phyloP scores from a whole-genome alignment of 2,113 vertebrate genomes.

The Platichthys stellatus region DNA sequence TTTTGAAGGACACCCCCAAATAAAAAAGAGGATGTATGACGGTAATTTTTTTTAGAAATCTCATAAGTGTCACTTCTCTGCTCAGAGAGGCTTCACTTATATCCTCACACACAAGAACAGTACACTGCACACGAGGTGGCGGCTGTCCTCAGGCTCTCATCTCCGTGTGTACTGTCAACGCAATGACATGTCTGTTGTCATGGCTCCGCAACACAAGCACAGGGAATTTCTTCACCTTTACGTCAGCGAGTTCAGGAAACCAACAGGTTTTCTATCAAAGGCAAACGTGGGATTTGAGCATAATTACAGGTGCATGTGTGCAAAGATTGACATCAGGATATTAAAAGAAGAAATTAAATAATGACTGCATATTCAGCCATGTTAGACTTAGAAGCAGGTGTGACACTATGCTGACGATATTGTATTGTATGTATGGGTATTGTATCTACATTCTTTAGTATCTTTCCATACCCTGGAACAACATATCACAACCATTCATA shows the following conservation, averaged over 20 bases:
- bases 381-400: too few relatives aligned
- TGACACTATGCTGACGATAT: too few relatives aligned
- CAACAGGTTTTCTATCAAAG: neutral
- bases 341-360: neutral
- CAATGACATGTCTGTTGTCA: constrained; percentile 9
- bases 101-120: neutral
- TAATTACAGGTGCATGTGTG: neutral
- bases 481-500: too few relatives aligned
- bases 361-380: too few relatives aligned
- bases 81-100: neutral
- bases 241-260: constrained; percentile 3
- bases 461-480: too few relatives aligned
- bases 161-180: constrained; percentile 6
- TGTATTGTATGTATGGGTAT: too few relatives aligned
- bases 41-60: too few relatives aligned
- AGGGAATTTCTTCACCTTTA: neutral
- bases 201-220: neutral
- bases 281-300: neutral
- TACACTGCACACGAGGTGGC: neutral
- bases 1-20: constrained; percentile 1
- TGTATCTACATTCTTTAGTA: too few relatives aligned
- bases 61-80: neutral
- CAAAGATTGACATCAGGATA: neutral
- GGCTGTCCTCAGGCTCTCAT: constrained; percentile 24
- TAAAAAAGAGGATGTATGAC: neutral